Base-by-base conservation (phyloP, 1,140 invertebrate species). In the Drosophila funebris region DNA sequence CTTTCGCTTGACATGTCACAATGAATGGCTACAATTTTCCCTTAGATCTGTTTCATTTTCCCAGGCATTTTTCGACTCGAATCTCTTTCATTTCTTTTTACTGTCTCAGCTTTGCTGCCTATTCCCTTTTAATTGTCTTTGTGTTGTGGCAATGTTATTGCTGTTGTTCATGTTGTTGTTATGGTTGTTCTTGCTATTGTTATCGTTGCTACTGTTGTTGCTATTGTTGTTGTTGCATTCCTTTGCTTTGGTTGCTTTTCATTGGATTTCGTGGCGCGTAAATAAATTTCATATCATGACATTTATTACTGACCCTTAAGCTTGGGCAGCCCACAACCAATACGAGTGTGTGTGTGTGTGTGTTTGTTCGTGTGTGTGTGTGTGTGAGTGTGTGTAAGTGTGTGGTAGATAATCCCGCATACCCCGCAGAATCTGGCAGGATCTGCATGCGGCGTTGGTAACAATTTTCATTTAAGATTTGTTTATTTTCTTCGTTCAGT, bases 271-370 rank as follows among this genome's bases (percentile, higher is more conserved):
- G 77, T 57, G 76, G 82, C 82, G 82, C 82, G 82, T 87, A 85
- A 85, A 85, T 85, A 85, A 87, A 85, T 85, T 85, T 85, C 78
- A 82, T 85, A 82, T 85, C 82, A 85, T 85, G 82, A 85, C 82
- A 87, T 85, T 85, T 85, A 85, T 85, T 85, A 85, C 82, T 85
- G 82, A 78, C 81, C 81, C 81, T 81, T 87, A 87, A 85, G 81
- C 74, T 48, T 41, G 64, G 43, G 18, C 61, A 66, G 43, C 58
- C 79, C 64, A 61, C 78, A 78, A 67, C 50, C 33, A 39, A 58
- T 31, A 58, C 27, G 16, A 16, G 22, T 37, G 24, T 48, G 31
- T 22, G 29, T 29, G 37, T 20, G 52, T n/a, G 54, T 18, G 14
- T 20, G 8, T 18, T n/a, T 16, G 13, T 20, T 3, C 36, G 41